Percentiles rank a stretch among this genome's conserved stretches.
phyloP scores from a whole-genome alignment of 1,140 invertebrate genomes.

The Drosophila pachea region DNA sequence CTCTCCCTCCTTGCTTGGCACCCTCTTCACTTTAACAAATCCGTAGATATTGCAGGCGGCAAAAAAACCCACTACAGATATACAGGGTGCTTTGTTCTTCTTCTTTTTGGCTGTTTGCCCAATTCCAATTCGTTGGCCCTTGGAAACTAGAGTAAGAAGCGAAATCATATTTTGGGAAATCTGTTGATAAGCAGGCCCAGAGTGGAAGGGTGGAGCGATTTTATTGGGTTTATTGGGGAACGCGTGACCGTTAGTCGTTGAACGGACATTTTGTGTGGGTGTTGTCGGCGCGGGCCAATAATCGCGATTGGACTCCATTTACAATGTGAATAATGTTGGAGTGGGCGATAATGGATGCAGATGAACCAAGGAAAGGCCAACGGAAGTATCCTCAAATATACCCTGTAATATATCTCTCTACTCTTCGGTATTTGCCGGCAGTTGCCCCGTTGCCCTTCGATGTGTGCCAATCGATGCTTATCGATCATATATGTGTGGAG shows the following conservation, averaged over 20 bases:
- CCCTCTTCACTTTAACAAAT: no score
- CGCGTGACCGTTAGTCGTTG: conserved; percentile 19
- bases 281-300: conserved; percentile 24
- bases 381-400: no score
- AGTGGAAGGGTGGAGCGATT: not conserved
- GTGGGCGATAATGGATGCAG: not conserved
- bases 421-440: not conserved
- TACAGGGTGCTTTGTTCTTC: no score
- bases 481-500: not conserved
- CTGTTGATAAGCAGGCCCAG: not conserved
- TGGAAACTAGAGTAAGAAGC: no score
- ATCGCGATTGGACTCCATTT: conserved; percentile 58
- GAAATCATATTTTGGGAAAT: not conserved
- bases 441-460: no score
- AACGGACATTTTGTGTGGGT: conserved; percentile 31
- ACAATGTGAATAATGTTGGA: conserved; percentile 42
- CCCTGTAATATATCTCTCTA: not conserved
- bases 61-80: no score
- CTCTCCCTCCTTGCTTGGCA: no score
- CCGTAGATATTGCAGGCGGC: no score
- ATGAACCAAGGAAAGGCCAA: no score
- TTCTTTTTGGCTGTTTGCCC: no score
- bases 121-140: no score
- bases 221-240: not conserved
- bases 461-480: not conserved